Conservation (phyloP, 2,797 vertebrate species). For the Mergus octosetaceus region DNA sequence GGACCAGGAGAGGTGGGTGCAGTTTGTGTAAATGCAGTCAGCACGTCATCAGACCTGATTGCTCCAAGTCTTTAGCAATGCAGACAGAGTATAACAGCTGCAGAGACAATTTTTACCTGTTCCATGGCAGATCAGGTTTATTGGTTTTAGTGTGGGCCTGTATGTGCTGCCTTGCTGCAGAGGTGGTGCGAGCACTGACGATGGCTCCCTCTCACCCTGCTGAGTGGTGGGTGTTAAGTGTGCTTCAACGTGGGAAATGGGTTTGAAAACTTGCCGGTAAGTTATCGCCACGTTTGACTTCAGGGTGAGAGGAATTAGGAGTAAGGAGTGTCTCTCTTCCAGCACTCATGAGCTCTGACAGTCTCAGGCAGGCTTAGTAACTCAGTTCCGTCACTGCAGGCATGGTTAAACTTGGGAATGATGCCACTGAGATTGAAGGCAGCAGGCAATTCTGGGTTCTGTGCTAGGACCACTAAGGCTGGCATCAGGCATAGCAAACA, state of each 20-base stretch:
- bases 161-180: background rate
- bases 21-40: background rate
- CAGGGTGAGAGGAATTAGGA: background rate
- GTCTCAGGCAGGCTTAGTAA: background rate
- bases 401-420: background rate
- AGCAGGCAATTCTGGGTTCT: background rate
- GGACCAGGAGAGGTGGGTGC: background rate
- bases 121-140: background rate
- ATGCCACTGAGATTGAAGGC: background rate
- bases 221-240: background rate
- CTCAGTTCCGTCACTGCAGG: background rate
- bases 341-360: background rate
- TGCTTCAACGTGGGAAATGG: background rate
- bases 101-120: background rate
- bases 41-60: background rate
- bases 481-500: accelerated
- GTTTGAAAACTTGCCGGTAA: background rate
- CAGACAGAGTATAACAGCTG: background rate
- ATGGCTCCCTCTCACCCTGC: background rate
- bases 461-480: background rate
- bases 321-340: background rate
- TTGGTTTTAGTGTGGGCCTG: background rate
- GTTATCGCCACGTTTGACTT: background rate
- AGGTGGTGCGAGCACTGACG: background rate
- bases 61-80: background rate